Evolutionary conservation across 2,797 vertebrate genomes (phyloP), one percentile per base, ranked within the genome.

Genomic region (Fistularia tabacaria): DNA sequence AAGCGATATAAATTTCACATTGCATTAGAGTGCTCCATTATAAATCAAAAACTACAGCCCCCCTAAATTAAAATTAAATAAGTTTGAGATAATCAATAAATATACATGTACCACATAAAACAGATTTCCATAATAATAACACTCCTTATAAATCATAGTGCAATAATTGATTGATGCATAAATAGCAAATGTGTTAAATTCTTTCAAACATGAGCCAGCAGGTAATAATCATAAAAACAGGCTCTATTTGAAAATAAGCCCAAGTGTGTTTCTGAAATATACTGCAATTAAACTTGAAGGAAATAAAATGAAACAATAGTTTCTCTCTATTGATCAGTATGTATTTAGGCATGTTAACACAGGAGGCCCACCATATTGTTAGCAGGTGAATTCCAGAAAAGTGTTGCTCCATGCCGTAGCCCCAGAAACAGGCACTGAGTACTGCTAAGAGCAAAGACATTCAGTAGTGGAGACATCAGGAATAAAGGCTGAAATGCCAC

Each of bases 121-220:
- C 89, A 90, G 80, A 87, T 92, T 90, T 93, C 90, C 89, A 92
- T 83, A 91, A 92, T 91, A 87, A 93, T n/a, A 93, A 91, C 87
- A 89, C 89, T 91, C 93, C 90, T 91, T 88, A 91, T 86, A 93
- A 94, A 95, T 94, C 90, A 94, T 95, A 98, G 95, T 98, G 95
- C 95, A 98, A 96, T 92, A 92, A 93, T 91, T 91, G 89, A 94
- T 93, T 93, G 92, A 96, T 95, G 95, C 92, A 99, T 98, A 96
- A 97, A 95, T 91, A 94, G 92, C 90, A 87, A 90, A 93, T 92
- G 90, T 91, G 86, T 88, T 92, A 89, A 90, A 25, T 25, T 91
- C 87, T 90, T 77, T 92, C 64, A 80, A 87, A 91, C 85, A 92
- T 92, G 89, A 91, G 89, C 89, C 91, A 93, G 84, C 85, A 90